Conservation (phyloP, 2,888 invertebrate species). For the Lithosia quadra region DNA sequence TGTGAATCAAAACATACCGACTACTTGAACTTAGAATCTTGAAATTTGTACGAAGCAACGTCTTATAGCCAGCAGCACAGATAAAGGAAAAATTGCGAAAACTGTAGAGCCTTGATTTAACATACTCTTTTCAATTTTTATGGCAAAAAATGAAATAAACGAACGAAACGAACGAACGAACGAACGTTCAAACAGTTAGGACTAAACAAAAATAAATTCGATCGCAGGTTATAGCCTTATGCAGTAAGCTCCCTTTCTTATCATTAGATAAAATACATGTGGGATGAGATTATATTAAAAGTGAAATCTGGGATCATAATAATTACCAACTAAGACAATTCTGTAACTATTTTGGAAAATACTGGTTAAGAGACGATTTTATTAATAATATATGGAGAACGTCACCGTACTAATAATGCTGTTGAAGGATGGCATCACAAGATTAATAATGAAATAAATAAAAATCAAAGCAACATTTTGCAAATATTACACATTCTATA, state of each 20-base stretch:
- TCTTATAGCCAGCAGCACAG: no score
- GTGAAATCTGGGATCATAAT: constrained; percentile 17
- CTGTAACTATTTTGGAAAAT: constrained; percentile 10
- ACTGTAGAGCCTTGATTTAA: no score
- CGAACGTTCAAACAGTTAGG: no score
- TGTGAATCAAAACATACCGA: no score
- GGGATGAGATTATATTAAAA: constrained; percentile 23
- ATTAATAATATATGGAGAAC: constrained; percentile 19
- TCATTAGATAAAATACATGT: constrained; percentile 18
- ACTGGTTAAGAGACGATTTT: constrained; percentile 17
- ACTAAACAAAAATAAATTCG: not conserved
- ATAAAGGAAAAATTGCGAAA: no score
- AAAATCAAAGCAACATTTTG: constrained; percentile 21
- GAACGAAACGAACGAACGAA: no score
- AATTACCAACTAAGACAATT: constrained; percentile 7
- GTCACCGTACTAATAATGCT: constrained; percentile 23
- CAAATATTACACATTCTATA: constrained; percentile 20
- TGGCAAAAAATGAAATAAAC: no score
- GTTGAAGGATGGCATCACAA: constrained; percentile 24
- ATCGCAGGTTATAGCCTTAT: not conserved
- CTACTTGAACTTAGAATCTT: no score
- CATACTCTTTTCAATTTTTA: no score
- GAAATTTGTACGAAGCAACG: no score
- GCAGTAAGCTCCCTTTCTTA: constrained; percentile 15
- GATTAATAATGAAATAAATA: constrained; percentile 23